These are phyloP conservation scores for Chymomyza caudatula DNA, from an alignment of 2,888 invertebrate genomes.

Conservation along the genomic window DNA sequence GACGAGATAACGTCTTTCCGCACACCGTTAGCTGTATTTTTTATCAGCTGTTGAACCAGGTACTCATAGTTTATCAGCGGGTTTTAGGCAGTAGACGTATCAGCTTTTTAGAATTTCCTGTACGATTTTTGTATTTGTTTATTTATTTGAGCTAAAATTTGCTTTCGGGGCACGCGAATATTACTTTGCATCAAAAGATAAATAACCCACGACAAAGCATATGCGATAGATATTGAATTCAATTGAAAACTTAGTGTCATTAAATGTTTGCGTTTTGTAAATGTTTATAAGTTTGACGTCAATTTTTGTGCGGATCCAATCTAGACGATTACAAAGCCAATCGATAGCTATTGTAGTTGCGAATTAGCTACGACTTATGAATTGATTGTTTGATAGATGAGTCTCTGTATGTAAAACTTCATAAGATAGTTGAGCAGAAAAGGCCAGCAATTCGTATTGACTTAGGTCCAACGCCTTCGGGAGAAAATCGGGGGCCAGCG, in stretches of 20 bases:
- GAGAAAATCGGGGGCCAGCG: no score
- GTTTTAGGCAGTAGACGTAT: background rate
- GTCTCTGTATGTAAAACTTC: background rate
- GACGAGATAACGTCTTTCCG: constrained; percentile 16
- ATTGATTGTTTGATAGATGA: background rate
- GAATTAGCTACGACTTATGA: background rate
- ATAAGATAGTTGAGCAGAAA: background rate
- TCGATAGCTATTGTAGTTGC: background rate
- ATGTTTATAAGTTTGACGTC: background rate
- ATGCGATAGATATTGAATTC: background rate
- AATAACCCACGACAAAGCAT: background rate
- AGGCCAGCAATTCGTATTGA: background rate
- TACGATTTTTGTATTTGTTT: constrained; percentile 6
- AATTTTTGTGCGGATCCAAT: background rate
- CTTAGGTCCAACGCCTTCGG: no score
- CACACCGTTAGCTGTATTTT: constrained; percentile 10
- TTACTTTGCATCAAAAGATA: background rate
- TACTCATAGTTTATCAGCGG: constrained; percentile 51
- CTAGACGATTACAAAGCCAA: background rate
- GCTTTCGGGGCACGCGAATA: background rate
- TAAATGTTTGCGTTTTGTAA: background rate
- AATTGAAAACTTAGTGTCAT: background rate
- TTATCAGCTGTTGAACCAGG: constrained; percentile 54
- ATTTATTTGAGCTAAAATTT: background rate
- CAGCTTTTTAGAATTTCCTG: constrained; percentile 15